Evolutionary conservation across 1,140 invertebrate species (phyloP), one percentile per base, ranked within the genome.

Genomic region (Prorops nasuta): DNA sequence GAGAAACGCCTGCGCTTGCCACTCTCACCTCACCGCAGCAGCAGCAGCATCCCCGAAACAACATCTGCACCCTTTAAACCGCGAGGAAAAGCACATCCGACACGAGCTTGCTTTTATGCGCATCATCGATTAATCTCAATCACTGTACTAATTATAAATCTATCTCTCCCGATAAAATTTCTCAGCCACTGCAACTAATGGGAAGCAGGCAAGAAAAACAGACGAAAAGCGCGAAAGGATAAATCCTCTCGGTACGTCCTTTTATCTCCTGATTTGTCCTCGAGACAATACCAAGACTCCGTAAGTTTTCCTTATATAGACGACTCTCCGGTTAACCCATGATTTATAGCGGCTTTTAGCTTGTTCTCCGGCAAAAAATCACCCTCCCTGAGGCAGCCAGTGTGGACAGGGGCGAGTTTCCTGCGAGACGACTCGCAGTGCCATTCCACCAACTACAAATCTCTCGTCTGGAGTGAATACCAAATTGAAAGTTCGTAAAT

Each of bases 261-360:
- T 53, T 48, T 58, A 18, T 45, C 36, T 31, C 37, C 38, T 36
- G 24, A 41, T 49, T 44, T 39, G 36, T 41, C 18, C 31, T 20
- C 24, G 37, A 53, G 40, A 45, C 49, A 54, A 40, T 42, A 41
- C 46, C 39, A 46, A 59, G 56, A 66, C 58, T 63, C 63, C 56
- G 64, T 61, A 64, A 59, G 58, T 56, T 44, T 63, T 68, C 60
- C 62, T 71, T 67, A 67, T 67, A 67, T 61, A 67, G 69, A 67
- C 60, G 68, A 67, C 66, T 58, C 59, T 67, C 66, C 57, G 51
- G 59, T 58, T 62, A 59, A 62, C 67, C 69, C 70, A 69, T 74
- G 72, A 75, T 75, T 75, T 75, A 75, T 75, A 72, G 64, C 60
- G 67, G 71, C 72, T 75, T 75, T 75, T 75, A 75, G 69, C 60